These are phyloP conservation scores for Enoplosus armatus DNA, from an alignment of 2,797 vertebrate genomes.

Conservation along the genomic window DNA sequence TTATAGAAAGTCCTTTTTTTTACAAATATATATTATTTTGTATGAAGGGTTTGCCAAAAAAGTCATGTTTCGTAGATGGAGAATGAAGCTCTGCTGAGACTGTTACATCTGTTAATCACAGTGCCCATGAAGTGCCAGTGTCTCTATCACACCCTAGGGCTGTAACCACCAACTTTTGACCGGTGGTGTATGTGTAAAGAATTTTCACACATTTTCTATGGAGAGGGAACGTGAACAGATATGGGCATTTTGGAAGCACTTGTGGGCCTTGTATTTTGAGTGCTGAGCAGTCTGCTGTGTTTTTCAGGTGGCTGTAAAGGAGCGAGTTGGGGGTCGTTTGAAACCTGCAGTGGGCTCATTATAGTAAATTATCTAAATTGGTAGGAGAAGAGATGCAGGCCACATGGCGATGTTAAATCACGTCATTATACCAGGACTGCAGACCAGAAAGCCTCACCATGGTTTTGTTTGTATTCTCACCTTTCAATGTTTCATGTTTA, in stretches of 20 bases:
- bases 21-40: no score
- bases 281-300: conserved; percentile 10
- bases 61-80: no score
- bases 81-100: conserved; percentile 8
- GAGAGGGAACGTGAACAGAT: neutral
- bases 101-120: conserved; percentile 57
- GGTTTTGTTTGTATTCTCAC: conserved; percentile 6
- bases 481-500: conserved; percentile 6
- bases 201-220: neutral
- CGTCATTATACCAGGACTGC: conserved; percentile 26
- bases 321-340: conserved; percentile 25
- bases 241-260: conserved; percentile 12
- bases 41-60: no score
- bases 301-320: conserved; percentile 42
- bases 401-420: conserved; percentile 41
- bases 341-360: conserved; percentile 43
- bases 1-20: no score
- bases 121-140: conserved; percentile 3
- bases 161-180: no score
- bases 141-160: conserved; percentile 28
- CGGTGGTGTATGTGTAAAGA: neutral
- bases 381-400: conserved; percentile 35
- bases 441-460: conserved; percentile 7
- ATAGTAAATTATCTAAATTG: conserved; percentile 32
- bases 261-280: conserved; percentile 5